Conservation (phyloP, 2,113 vertebrate genomes). For the Saimiri boliviensis region DNA sequence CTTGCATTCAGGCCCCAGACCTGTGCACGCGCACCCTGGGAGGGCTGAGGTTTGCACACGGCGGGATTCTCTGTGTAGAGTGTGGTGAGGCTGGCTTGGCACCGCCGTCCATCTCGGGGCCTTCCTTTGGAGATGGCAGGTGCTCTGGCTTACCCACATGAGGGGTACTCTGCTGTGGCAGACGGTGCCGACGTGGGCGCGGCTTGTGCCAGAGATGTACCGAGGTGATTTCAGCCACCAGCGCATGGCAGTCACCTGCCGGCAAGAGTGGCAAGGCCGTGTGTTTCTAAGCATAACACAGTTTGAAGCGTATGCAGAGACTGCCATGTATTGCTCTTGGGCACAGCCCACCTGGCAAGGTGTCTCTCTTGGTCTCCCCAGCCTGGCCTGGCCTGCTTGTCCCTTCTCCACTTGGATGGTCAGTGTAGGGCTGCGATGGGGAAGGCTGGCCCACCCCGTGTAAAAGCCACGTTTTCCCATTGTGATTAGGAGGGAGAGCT, state of each 20-base stretch:
- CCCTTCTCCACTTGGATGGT: neutral
- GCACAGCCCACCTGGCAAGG: neutral
- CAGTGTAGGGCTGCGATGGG: neutral
- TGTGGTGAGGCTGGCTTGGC: neutral
- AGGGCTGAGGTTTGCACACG: neutral
- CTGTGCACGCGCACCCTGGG: neutral
- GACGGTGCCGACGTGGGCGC: neutral
- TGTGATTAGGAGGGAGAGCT: neutral
- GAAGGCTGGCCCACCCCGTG: neutral
- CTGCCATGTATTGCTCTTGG: neutral
- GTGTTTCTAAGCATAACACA: neutral
- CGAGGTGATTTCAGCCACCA: too few relatives aligned
- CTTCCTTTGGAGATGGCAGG: neutral
- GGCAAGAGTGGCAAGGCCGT: fast-evolving
- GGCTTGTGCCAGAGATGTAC: neutral
- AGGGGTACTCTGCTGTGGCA: neutral
- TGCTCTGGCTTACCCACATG: too few relatives aligned
- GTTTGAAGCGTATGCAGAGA: too few relatives aligned
- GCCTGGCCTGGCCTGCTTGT: neutral
- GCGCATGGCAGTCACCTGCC: neutral
- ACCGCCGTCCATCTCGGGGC: neutral
- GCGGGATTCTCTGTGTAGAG: neutral
- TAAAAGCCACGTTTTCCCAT: neutral
- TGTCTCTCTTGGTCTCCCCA: neutral
- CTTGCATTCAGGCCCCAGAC: too few relatives aligned